Conservation (phyloP, 2,888 invertebrate species). For the Drosophila merina region DNA sequence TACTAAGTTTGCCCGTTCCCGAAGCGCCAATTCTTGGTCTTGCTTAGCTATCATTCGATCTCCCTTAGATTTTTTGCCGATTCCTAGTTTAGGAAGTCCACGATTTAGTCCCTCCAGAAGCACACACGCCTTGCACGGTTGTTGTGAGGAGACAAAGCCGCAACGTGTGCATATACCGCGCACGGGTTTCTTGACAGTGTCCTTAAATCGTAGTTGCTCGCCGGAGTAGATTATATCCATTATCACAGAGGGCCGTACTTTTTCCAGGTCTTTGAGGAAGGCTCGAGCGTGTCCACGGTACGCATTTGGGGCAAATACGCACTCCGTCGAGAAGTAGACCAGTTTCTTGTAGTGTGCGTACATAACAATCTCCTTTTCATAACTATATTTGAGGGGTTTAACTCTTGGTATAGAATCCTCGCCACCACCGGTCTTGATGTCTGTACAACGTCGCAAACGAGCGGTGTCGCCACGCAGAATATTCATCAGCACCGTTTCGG, state of each 20-base stretch:
- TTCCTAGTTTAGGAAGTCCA: slow-evolving; percentile 95
- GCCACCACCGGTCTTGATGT: slow-evolving; percentile 92
- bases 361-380: slow-evolving; percentile 99
- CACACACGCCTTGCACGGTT: slow-evolving; percentile 98
- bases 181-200: slow-evolving; percentile 91
- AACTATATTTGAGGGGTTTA: slow-evolving; percentile 98
- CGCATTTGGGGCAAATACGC: slow-evolving; percentile 99
- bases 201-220: slow-evolving; percentile 93
- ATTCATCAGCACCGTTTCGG: slow-evolving; percentile 99
- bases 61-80: slow-evolving; percentile 93
- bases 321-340: slow-evolving; percentile 99
- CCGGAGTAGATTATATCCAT: slow-evolving; percentile 97
- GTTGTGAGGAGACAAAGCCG: slow-evolving; percentile 95
- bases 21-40: slow-evolving; percentile 77
- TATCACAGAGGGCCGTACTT: slow-evolving; percentile 94
- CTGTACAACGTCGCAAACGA: slow-evolving; percentile 94
- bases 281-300: slow-evolving; percentile 96
- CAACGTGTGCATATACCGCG: slow-evolving; percentile 93
- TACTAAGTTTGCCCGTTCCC: slow-evolving; percentile 83
- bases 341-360: slow-evolving; percentile 98
- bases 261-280: slow-evolving; percentile 97
- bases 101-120: slow-evolving; percentile 97
- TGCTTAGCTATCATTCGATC: slow-evolving; percentile 88
- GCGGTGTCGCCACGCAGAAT: slow-evolving; percentile 98
- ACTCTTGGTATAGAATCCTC: slow-evolving; percentile 95